phyloP scores from a whole-genome alignment of 2,797 vertebrate species.

The Schizopygopsis pylzovi region DNA sequence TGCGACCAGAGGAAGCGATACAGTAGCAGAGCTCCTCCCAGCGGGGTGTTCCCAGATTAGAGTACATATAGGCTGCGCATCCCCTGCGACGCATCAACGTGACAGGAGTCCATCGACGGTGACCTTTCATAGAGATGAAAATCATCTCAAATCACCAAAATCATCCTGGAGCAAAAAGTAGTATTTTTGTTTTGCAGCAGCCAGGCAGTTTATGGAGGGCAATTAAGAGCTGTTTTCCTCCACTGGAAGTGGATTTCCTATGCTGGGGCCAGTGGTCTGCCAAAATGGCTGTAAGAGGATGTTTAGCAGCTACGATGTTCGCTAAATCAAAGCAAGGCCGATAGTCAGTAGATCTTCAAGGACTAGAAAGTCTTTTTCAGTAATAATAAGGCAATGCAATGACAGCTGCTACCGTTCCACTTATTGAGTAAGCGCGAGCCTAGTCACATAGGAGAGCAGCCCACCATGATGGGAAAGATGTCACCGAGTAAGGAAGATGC shows the following conservation, averaged over 20 bases:
- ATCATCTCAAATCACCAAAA: background rate
- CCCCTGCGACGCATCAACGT: slow-evolving; percentile 51
- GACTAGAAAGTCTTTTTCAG: slow-evolving; percentile 55
- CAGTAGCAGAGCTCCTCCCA: slow-evolving; percentile 43
- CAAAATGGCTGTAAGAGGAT: slow-evolving; percentile 36
- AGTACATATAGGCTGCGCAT: slow-evolving; percentile 3
- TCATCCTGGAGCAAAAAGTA: slow-evolving; percentile 47
- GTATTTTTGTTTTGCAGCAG: slow-evolving; percentile 52
- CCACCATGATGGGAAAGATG: slow-evolving; percentile 56
- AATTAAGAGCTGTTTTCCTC: slow-evolving; percentile 58
- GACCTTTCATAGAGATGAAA: slow-evolving; percentile 53
- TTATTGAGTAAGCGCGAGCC: slow-evolving; percentile 69
- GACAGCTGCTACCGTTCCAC: slow-evolving; percentile 73
- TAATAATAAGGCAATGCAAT: slow-evolving; percentile 57
- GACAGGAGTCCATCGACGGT: slow-evolving; percentile 53
- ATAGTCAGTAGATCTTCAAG: slow-evolving; percentile 52
- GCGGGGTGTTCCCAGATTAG: slow-evolving; percentile 35
- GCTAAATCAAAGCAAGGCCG: slow-evolving; percentile 46
- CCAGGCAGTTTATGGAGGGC: slow-evolving; percentile 51
- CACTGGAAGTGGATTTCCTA: slow-evolving; percentile 25
- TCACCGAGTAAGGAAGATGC: slow-evolving; percentile 58
- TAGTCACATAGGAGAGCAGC: slow-evolving; percentile 66
- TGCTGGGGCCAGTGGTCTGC: background rate
- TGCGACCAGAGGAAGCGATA: slow-evolving; percentile 45
- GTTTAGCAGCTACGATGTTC: slow-evolving; percentile 30